A percentile compares a stretch with the other conserved stretches of the same genome.
These are phyloP conservation scores for Eristalis intricaria DNA, from an alignment of 2,888 invertebrate species.

Conservation along the genomic window DNA sequence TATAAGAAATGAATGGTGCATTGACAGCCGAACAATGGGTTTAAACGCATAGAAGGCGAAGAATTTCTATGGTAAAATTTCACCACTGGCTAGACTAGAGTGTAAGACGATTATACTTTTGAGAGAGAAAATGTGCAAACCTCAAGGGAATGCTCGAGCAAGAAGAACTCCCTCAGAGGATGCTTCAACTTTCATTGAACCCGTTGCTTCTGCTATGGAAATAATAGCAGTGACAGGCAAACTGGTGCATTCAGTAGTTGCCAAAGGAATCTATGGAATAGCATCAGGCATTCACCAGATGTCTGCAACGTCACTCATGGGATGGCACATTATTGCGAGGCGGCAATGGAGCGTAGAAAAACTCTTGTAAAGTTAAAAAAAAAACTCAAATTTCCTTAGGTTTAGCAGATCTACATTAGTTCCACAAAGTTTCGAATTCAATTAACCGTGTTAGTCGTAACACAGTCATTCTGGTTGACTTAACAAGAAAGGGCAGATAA, in stretches of 20 bases:
- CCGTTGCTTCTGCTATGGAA: neutral
- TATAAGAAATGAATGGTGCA: neutral
- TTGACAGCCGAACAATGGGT: neutral
- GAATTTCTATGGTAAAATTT: neutral
- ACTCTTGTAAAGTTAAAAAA: neutral
- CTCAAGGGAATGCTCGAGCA: neutral
- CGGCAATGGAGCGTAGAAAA: neutral
- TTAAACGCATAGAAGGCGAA: neutral
- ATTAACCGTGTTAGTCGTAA: neutral
- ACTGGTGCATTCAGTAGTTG: neutral
- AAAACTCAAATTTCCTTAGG: neutral
- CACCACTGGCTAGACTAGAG: neutral
- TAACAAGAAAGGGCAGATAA: neutral
- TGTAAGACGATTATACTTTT: neutral
- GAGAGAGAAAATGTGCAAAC: neutral
- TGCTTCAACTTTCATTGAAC: neutral
- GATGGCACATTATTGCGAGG: neutral
- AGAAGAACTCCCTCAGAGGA: neutral
- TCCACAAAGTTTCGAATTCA: neutral
- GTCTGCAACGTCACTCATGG: neutral
- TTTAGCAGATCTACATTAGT: neutral
- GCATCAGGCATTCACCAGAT: neutral
- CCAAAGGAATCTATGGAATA: neutral
- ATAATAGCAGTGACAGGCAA: neutral
- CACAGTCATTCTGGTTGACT: neutral